Percentiles rank a stretch among this genome's conserved stretches.
phyloP scores from a whole-genome alignment of 2,113 vertebrate species.

The Aegotheles bennettii region DNA sequence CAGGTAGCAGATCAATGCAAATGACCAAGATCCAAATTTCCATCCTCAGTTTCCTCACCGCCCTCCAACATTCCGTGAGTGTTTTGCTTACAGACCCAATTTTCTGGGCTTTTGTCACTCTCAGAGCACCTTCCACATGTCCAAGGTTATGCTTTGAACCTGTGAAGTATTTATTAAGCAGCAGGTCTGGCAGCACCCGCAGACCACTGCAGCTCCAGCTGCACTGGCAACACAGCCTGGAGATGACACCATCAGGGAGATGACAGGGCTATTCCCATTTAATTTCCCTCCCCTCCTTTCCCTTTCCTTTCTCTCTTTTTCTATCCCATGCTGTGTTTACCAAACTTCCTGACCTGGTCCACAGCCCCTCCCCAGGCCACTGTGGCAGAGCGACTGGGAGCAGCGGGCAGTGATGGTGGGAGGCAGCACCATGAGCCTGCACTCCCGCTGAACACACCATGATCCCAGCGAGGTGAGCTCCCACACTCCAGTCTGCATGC shows the following conservation, averaged over 20 bases:
- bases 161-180: background rate
- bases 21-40: background rate
- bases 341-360: background rate
- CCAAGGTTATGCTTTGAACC: background rate
- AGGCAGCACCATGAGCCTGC: background rate
- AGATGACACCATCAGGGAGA: background rate
- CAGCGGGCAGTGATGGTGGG: background rate
- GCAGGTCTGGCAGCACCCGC: background rate
- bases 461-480: accelerated
- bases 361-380: background rate
- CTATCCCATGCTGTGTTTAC: background rate
- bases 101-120: background rate
- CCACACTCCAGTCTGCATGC: accelerated
- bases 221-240: background rate
- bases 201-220: background rate
- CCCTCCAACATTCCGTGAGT: background rate
- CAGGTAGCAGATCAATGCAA: background rate
- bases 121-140: background rate
- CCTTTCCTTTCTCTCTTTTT: background rate
- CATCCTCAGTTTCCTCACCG: background rate
- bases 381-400: background rate
- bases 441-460: accelerated
- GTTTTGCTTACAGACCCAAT: background rate
- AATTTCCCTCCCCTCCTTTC: background rate
- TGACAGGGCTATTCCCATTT: background rate